phyloP scores from a whole-genome alignment of 2,888 invertebrate genomes.

The Lasioglossum malachurum region DNA sequence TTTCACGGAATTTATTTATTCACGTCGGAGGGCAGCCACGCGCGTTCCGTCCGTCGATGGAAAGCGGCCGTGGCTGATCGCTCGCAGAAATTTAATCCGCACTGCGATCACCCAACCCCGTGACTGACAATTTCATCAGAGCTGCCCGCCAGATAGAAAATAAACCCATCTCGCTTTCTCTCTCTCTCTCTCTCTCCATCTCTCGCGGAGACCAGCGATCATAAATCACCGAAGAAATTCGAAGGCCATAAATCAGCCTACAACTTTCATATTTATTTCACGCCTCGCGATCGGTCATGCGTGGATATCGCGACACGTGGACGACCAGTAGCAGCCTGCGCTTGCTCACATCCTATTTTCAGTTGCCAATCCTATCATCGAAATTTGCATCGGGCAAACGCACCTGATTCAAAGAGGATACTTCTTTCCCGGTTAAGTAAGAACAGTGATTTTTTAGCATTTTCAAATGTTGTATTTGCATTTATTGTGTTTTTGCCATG shows the following conservation, averaged over 20 bases:
- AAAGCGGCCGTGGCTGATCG: neutral
- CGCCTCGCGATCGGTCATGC: constrained; percentile 51
- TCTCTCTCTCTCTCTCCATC: neutral
- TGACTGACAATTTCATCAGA: constrained; percentile 48
- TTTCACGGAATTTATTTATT: constrained; percentile 9
- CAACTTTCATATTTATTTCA: constrained; percentile 68
- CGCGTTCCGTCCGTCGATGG: neutral
- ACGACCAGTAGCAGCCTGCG: neutral
- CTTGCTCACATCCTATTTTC: constrained; percentile 46
- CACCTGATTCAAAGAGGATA: neutral
- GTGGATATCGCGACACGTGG: constrained; percentile 51
- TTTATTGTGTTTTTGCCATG: neutral
- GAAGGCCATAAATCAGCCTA: constrained; percentile 64
- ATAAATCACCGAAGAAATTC: constrained; percentile 61
- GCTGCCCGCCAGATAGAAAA: constrained; percentile 47
- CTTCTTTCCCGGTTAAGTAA: neutral
- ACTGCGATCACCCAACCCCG: constrained; percentile 1
- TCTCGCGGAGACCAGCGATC: constrained; percentile 6
- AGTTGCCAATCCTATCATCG: neutral
- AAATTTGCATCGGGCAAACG: constrained; percentile 23
- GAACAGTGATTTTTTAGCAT: neutral
- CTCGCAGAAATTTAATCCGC: constrained; percentile 31
- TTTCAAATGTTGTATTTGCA: neutral
- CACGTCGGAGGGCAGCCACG: neutral
- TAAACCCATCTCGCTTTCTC: constrained; percentile 37